These are phyloP conservation scores for Coluber constrictor DNA, from an alignment of 2,797 vertebrate genomes.

Conservation along the genomic window DNA sequence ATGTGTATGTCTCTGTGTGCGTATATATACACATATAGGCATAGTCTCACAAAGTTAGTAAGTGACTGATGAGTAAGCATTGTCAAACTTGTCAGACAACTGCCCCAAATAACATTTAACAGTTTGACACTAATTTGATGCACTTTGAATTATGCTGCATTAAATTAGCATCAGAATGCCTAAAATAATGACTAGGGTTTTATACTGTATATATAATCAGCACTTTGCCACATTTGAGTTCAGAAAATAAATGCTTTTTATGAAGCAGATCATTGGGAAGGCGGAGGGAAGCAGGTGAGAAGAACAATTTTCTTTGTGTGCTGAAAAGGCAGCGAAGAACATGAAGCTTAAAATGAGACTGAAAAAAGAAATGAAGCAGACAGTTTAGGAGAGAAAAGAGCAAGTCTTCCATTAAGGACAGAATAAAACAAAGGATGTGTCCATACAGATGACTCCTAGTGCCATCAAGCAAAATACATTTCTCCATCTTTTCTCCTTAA, in stretches of 20 bases:
- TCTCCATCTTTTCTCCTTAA: neutral
- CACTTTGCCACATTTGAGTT: neutral
- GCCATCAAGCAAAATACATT: neutral
- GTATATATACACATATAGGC: neutral
- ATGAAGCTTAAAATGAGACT: neutral
- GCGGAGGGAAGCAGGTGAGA: neutral
- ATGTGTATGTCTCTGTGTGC: neutral
- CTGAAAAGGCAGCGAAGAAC: neutral
- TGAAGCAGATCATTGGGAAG: conserved; percentile 13
- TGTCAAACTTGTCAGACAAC: conserved; percentile 42
- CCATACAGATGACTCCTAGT: neutral
- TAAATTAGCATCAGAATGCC: conserved; percentile 31
- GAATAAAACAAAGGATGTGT: neutral
- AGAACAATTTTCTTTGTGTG: neutral
- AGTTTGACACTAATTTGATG: conserved; percentile 43
- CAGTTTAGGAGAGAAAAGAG: neutral
- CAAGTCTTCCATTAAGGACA: neutral
- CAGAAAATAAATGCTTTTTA: conserved; percentile 31
- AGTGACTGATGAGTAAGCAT: conserved; percentile 37
- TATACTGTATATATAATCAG: conserved; percentile 1
- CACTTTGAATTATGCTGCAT: conserved; percentile 7
- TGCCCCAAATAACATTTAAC: conserved; percentile 36
- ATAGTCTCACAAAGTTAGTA: neutral
- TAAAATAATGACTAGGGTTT: conserved; percentile 30
- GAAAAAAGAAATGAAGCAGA: neutral